Conservation (phyloP, 2,888 invertebrate genomes). For the Andrena trimmerana region DNA sequence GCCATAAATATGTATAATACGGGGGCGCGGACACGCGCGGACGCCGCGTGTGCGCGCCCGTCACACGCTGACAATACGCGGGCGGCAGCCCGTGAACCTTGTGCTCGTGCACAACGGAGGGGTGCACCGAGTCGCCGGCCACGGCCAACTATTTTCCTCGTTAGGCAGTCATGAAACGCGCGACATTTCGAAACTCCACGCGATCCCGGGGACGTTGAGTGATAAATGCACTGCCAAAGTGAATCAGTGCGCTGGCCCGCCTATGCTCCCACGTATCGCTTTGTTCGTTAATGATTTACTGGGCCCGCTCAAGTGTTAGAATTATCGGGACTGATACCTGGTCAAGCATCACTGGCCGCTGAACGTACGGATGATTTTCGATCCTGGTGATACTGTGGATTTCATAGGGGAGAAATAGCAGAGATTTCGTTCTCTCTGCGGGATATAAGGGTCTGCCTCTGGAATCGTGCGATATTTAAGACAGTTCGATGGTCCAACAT, state of each 20-base stretch:
- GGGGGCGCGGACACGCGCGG: conserved; percentile 2
- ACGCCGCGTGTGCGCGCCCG: neutral
- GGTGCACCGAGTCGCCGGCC: conserved; percentile 22
- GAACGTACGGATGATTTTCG: neutral
- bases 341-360: neutral
- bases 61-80: conserved; percentile 21
- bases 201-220: conserved; percentile 58
- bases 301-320: conserved; percentile 48
- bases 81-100: conserved; percentile 6
- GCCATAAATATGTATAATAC: conserved; percentile 77
- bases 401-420: neutral
- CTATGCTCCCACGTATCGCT: conserved; percentile 28
- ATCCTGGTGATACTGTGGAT: neutral
- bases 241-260: conserved; percentile 46
- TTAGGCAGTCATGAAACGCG: conserved; percentile 62
- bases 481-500: neutral
- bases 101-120: neutral
- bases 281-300: conserved; percentile 63
- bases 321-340: conserved; percentile 40
- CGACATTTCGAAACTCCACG: conserved; percentile 56
- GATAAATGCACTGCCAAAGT: conserved; percentile 65
- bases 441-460: neutral
- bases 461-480: neutral
- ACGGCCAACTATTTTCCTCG: conserved; percentile 66
- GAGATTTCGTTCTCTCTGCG: too few relatives aligned